Percentiles rank a stretch among this genome's conserved stretches.
These are phyloP conservation scores for Oenanthe melanoleuca DNA, from an alignment of 2,113 vertebrate genomes.

Conservation along the genomic window DNA sequence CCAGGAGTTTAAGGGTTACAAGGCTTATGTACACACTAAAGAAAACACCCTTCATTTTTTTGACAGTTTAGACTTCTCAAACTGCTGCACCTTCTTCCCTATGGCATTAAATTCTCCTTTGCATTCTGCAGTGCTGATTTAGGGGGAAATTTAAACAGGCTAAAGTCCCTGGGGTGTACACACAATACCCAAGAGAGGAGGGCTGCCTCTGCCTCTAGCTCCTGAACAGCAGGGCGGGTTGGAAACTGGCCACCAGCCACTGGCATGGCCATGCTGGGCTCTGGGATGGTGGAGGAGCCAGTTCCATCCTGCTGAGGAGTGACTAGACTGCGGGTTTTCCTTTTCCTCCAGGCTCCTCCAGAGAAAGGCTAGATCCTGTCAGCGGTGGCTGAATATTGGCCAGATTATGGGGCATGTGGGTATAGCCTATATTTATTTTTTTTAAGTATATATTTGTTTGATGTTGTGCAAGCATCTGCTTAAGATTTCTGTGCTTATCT, in stretches of 20 bases:
- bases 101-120: neutral
- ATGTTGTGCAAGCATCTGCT: slow-evolving; percentile 72
- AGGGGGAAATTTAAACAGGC: neutral
- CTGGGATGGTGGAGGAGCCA: neutral
- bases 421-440: slow-evolving; percentile 50
- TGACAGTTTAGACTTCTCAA: neutral
- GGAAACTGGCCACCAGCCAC: neutral
- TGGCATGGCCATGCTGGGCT: neutral
- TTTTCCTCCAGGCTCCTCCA: neutral
- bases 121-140: neutral
- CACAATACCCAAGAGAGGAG: neutral
- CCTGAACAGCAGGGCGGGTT: neutral
- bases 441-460: slow-evolving; percentile 52
- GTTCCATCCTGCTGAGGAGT: neutral
- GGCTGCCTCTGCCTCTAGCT: neutral
- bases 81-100: neutral
- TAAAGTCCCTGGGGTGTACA: neutral
- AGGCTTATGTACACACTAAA: neutral
- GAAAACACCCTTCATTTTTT: neutral
- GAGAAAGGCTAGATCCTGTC: slow-evolving; percentile 23
- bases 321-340: neutral
- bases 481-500: slow-evolving; percentile 74
- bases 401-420: slow-evolving; percentile 55
- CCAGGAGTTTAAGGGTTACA: neutral
- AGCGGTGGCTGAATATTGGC: slow-evolving; percentile 31